Percentiles rank a stretch among this genome's conserved stretches.
phyloP scores from a whole-genome alignment of 2,797 vertebrate species.

The Aplochiton taeniatus region DNA sequence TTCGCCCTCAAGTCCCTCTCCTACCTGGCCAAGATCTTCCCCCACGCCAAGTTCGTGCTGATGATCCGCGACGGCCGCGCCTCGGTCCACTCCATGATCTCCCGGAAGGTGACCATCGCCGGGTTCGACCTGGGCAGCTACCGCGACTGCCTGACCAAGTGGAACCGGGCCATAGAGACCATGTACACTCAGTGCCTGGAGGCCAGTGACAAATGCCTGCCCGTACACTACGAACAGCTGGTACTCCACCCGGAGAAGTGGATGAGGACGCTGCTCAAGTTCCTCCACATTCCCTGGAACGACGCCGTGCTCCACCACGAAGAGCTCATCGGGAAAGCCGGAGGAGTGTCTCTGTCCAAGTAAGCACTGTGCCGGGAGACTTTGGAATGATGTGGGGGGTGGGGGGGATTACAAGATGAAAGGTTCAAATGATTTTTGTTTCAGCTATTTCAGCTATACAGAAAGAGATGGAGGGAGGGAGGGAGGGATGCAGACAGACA shows the following conservation, averaged over 20 bases:
- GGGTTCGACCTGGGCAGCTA: conserved; percentile 98
- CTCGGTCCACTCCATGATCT: conserved; percentile 98
- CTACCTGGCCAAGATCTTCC: conserved; percentile 96
- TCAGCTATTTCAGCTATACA: too few relatives aligned
- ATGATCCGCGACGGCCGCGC: conserved; percentile 96
- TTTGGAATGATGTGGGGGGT: neutral
- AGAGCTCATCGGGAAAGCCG: conserved; percentile 96
- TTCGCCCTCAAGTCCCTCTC: conserved; percentile 95
- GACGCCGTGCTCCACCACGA: conserved; percentile 94
- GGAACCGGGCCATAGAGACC: conserved; percentile 97
- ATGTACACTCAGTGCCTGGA: conserved; percentile 98
- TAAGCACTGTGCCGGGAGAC: conserved; percentile 74
- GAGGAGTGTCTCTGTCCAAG: conserved; percentile 97
- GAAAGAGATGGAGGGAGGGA: too few relatives aligned
- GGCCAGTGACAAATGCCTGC: conserved; percentile 86
- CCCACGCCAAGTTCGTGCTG: conserved; percentile 94
- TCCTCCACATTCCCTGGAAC: conserved; percentile 92
- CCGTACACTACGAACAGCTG: conserved; percentile 92
- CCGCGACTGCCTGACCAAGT: conserved; percentile 96
- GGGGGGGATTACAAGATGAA: too few relatives aligned
- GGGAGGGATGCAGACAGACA: too few relatives aligned
- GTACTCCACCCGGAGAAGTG: conserved; percentile 95
- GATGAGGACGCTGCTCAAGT: conserved; percentile 93
- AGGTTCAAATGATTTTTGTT: neutral
- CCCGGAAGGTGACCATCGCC: conserved; percentile 95